Evolutionary conservation across 2,797 vertebrate genomes (phyloP), one percentile per base, ranked within the genome.

Genomic region (Halcyon smyrnensis): DNA sequence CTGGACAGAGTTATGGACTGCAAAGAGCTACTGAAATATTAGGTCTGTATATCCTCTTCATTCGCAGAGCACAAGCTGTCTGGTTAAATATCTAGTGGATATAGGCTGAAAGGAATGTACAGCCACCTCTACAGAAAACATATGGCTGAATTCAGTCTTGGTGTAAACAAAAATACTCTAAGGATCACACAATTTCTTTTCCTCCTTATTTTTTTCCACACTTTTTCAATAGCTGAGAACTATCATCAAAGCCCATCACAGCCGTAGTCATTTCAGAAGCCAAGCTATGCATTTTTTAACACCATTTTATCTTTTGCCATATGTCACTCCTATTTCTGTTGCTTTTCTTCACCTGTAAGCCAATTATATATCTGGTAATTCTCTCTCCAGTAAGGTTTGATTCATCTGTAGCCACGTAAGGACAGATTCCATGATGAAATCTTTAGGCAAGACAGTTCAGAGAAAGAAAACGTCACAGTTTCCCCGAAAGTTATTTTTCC

Each of bases 141-240:
- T 97, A 97, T 69, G 92, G 91, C 91, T 84, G 51, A 76, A 93
- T 84, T 95, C 94, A 96, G 10, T 69, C 95, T 84, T 65, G 57
- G 27, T 95, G 84, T 96, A 96, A 97, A 97, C 95, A 97, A 92
- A 95, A 97, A 95, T 86, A 95, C 91, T 91, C 56, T 9, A 77
- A 90, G 81, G 67, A 95, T 95, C 89, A 87, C 94, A 95, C 80
- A 4, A 34, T 39, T 79, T 96, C 78, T 87, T 90, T 74, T 54
- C 37, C 83, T 92, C 63, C 50, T 90, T 92, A 93, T 83, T 88
- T 51, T 51, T 63, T 90, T 95, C 95, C 96, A 93, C 96, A 93
- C 95, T 84, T 95, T 84, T 90, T 64, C 90, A 85, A 90, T 94
- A 89, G 67, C 81, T 94, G 77, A 71, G 94, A 91, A 81, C 87